Base-by-base conservation (phyloP, 2,888 invertebrate species). In the Strigamia transsilvanica region DNA sequence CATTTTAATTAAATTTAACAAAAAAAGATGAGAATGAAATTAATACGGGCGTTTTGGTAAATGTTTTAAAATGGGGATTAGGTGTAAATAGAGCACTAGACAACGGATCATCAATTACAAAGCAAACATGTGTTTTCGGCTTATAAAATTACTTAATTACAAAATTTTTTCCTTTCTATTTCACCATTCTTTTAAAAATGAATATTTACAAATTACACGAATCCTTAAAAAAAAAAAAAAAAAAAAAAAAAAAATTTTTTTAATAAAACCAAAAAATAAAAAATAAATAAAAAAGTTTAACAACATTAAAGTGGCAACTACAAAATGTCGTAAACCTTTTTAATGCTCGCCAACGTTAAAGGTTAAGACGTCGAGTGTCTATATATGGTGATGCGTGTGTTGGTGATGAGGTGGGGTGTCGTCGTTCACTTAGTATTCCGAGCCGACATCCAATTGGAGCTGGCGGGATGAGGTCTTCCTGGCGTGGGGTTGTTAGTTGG, bases 401-500 rank as follows among this genome's bases (percentile, higher is more conserved):
- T 12, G 56, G 56, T 18, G 56, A 56, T 18, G 56, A 56, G 56
- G 73, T 27, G 73, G 38, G 73, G 73, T 73, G 73, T 73, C 73
- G 73, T 73, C 73, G 73, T 73, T 73, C 73, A 32, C 73, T 73
- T 73, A 73, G 73, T 73, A 73, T 73, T 73, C 73, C 73, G 32
- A 73, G 73, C n/a, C 73, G 32, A 73, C 73, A 73, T 73, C 73
- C 73, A 73, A 73, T 73, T 73, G 73, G 32, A 73, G 73, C 73
- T 32, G 73, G 73, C 73, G 73, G 73, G 73, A 73, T 73, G 73
- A 73, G 73, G 73, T 73, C 73, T 73, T 73, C 73, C 73, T 73
- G 73, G 73, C 73, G 12, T 27, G 73, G 73, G 73, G 73, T 73
- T 73, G 73, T 73, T 73, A 73, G 73, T 23, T 73, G 73, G 73